Conservation (phyloP, 2,113 vertebrate species). For the Aptenodytes forsteri region DNA sequence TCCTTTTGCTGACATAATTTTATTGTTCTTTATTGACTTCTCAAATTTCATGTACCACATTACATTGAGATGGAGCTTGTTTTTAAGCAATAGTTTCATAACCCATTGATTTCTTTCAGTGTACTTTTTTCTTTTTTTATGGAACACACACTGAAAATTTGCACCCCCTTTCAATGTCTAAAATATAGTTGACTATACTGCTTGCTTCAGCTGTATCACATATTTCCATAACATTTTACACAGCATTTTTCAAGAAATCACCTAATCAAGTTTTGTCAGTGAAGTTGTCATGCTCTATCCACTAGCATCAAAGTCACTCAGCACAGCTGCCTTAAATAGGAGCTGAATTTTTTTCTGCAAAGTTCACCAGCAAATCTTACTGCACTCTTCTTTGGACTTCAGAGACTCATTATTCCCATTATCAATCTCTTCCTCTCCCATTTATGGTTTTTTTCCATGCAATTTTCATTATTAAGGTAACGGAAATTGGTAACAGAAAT, state of each 20-base stretch:
- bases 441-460: background rate
- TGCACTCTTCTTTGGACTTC: background rate
- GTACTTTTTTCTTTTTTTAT: background rate
- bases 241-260: background rate
- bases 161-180: background rate
- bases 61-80: background rate
- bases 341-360: background rate
- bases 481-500: background rate
- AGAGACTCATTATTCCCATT: background rate
- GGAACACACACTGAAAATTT: background rate
- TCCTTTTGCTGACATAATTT: background rate
- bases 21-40: background rate
- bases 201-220: background rate
- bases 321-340: background rate
- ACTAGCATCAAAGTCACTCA: background rate
- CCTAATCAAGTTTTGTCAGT: background rate
- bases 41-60: background rate
- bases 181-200: background rate
- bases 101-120: background rate
- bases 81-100: background rate
- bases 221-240: background rate
- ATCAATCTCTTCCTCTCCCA: background rate
- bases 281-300: background rate
- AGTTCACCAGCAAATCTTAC: background rate
- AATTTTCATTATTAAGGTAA: background rate